Percentiles rank a stretch among this genome's conserved stretches.
Conservation (phyloP, 2,113 vertebrate species). For the Sebastes schlegelii region DNA sequence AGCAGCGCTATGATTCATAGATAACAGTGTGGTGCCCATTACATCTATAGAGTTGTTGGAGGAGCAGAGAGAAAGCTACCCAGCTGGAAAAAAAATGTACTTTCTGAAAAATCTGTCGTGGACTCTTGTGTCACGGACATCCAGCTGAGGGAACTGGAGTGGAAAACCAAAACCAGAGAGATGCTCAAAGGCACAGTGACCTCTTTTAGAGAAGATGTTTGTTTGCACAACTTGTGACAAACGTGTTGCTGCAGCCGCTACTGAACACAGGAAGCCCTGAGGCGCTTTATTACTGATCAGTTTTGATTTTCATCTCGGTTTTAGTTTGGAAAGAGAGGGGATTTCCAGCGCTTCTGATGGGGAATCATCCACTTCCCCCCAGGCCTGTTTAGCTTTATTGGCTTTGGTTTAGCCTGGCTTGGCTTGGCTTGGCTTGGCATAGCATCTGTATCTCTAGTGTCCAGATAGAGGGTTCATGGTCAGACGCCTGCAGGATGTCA, state of each 20-base stretch:
- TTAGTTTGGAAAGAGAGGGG: conserved; percentile 15
- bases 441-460: conserved; percentile 20
- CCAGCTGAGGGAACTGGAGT: conserved; percentile 67
- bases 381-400: conserved; percentile 17
- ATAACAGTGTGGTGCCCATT: conserved; percentile 7
- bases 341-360: conserved; percentile 31
- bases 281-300: conserved; percentile 12
- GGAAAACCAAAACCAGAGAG: conserved; percentile 67
- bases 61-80: conserved; percentile 9
- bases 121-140: conserved; percentile 42
- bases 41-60: conserved; percentile 7
- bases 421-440: conserved; percentile 5
- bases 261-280: neutral
- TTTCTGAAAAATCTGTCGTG: conserved; percentile 37
- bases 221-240: conserved; percentile 20
- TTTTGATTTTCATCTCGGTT: conserved; percentile 12
- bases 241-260: conserved; percentile 3
- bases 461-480: conserved; percentile 27
- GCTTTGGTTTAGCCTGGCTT: conserved; percentile 5
- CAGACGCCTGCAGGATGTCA: conserved; percentile 58
- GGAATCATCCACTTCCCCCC: conserved; percentile 6
- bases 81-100: conserved; percentile 46
- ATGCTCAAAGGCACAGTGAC: conserved; percentile 39
- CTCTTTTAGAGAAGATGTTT: conserved; percentile 29
- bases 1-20: conserved; percentile 19